Percentiles rank a stretch among this genome's conserved stretches.
Conservation (phyloP, 1,140 invertebrate species). For the Dufourea novaeangliae region DNA sequence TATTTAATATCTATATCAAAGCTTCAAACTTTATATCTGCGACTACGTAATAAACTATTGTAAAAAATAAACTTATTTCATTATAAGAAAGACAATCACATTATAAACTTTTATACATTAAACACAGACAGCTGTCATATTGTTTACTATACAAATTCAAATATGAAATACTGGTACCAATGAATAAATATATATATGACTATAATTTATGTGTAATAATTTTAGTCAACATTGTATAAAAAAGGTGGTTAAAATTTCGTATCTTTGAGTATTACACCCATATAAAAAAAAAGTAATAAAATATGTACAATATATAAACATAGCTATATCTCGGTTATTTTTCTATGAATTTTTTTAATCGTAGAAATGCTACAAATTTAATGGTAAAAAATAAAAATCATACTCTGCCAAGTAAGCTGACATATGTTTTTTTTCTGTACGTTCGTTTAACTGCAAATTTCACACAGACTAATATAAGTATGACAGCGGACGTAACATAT, state of each 20-base stretch:
- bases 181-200: slow-evolving; percentile 19
- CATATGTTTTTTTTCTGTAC: slow-evolving; percentile 87
- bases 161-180: slow-evolving; percentile 6
- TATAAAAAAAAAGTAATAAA: slow-evolving; percentile 19
- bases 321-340: slow-evolving; percentile 1
- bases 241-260: not conserved
- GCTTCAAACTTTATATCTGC: not conserved
- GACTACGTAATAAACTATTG: slow-evolving; percentile 11
- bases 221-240: slow-evolving; percentile 23
- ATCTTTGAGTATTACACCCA: not conserved
- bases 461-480: slow-evolving; percentile 89
- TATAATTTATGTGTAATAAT: slow-evolving; percentile 7
- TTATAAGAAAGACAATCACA: not conserved
- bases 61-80: not conserved
- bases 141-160: slow-evolving; percentile 10
- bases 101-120: slow-evolving; percentile 26
- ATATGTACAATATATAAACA: slow-evolving; percentile 41
- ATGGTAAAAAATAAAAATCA: slow-evolving; percentile 72
- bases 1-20: not conserved
- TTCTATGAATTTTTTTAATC: slow-evolving; percentile 3
- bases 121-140: slow-evolving; percentile 1
- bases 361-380: not conserved
- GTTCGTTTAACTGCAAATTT: slow-evolving; percentile 87
- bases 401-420: slow-evolving; percentile 85
- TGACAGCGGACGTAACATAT: slow-evolving; percentile 86